Evolutionary conservation across 2,113 vertebrate species (phyloP), one percentile per base, ranked within the genome.

Genomic region (Oreochromis niloticus): DNA sequence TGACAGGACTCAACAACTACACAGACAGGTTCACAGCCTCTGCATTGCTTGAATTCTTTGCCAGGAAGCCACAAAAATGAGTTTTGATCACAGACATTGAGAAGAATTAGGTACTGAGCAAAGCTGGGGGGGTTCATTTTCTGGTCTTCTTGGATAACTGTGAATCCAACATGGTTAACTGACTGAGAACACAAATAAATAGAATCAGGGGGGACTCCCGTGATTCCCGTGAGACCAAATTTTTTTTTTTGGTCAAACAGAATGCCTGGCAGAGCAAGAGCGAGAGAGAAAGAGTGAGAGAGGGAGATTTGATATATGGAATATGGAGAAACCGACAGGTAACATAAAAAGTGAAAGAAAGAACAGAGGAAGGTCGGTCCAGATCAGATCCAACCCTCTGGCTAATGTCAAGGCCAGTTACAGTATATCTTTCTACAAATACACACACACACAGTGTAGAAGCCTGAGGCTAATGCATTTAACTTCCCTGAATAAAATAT

Each of bases 371-470:
- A 79, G 92, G 57, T 86, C 73, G 71, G 80, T 83, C 34, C 56
- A 56, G 88, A 80, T 85, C 86, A 57, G 32, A 85, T 82, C 13
- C 61, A 85, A 81, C 83, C 91, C 87, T 83, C 86, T 61, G 83
- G 91, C 89, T 84, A 68, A 85, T 83, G 93, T 86, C 88, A 89
- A 82, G 83, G 79, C 82, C 88, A 57, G 50, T 90, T 88, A 89
- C 27, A 84, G 57, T n/a, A 22, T 46, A 66, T 68, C 71, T 19
- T 50, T 78, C 71, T 50, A 78, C 43, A 12, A 43, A 82, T 9
- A 66, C 12, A 56, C 17, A 52, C n/a, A 57, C 81, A 83, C 27
- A 36, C 57, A 81, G 11, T 83, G 80, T 36, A 82, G 32, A 59
- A 82, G 84, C 89, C 84, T 24, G 27, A 79, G 88, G 89, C 85